Percentiles rank a stretch among this genome's conserved stretches.
Conservation (phyloP, 2,797 vertebrate species). For the Tauraco hartlaubi region DNA sequence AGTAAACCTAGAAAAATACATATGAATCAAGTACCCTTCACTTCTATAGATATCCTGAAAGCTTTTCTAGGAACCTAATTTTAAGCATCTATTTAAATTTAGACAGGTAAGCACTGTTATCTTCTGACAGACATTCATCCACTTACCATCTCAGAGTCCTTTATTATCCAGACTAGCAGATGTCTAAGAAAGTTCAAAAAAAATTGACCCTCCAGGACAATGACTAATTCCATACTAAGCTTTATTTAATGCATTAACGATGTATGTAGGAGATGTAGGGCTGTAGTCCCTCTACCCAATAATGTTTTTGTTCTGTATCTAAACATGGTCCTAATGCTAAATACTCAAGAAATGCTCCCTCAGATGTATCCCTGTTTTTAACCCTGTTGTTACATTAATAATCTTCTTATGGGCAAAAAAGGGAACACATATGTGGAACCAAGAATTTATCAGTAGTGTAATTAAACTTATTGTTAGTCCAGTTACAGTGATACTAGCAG, state of each 20-base stretch:
- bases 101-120: not conserved
- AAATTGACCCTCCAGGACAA: not conserved
- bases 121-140: not conserved
- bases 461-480: not conserved
- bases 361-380: not conserved
- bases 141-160: not conserved
- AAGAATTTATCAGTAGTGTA: not conserved
- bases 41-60: not conserved
- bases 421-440: not conserved
- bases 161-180: not conserved
- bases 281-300: not conserved
- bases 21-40: not conserved
- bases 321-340: not conserved
- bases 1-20: not conserved
- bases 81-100: not conserved
- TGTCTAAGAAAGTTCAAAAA: not conserved
- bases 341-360: not conserved
- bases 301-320: not conserved
- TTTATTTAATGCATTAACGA: not conserved
- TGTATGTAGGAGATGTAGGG: not conserved
- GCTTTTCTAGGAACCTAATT: not conserved
- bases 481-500: not conserved
- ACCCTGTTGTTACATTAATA: not conserved
- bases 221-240: not conserved
- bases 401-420: not conserved